A percentile compares a stretch with the other conserved stretches of the same genome.
phyloP scores from a whole-genome alignment of 2,113 vertebrate species.

The Formicarius rufipectus region DNA sequence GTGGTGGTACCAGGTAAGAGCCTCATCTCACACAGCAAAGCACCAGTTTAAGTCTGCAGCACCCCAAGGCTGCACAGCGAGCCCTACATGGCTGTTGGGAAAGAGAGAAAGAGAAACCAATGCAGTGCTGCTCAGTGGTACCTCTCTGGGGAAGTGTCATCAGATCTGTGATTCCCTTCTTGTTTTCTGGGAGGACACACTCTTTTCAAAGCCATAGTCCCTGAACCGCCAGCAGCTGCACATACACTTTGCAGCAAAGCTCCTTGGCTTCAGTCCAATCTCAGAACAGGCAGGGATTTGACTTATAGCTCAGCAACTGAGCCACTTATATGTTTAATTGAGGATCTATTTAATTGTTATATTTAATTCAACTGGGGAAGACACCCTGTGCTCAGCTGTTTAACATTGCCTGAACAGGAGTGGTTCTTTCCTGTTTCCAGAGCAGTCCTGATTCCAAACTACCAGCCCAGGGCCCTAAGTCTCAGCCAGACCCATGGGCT shows the following conservation, averaged over 20 bases:
- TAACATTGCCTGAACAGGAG: not conserved
- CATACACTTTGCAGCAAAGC: not conserved
- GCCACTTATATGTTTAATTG: not conserved
- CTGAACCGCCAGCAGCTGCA: not conserved
- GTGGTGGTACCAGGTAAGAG: not conserved
- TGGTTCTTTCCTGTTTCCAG: not conserved
- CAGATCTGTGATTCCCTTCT: not conserved
- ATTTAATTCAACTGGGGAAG: not conserved
- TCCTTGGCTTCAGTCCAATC: not conserved
- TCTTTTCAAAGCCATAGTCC: not conserved
- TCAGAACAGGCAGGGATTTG: not conserved
- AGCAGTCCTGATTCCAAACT: not conserved
- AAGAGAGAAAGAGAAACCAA: not conserved
- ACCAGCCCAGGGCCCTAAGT: not conserved
- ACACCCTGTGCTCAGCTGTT: not conserved
- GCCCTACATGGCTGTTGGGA: not conserved
- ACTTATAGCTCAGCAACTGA: not conserved
- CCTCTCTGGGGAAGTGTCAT: not conserved
- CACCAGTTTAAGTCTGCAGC: not conserved
- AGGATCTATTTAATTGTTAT: not conserved
- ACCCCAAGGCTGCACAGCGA: not conserved
- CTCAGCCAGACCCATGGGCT: not conserved
- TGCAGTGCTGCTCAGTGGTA: not conserved
- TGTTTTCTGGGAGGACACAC: not conserved
- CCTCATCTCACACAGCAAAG: rapidly evolving